These are phyloP conservation scores for Oreochromis grahami DNA, from an alignment of 2,797 vertebrate species.

Conservation along the genomic window DNA sequence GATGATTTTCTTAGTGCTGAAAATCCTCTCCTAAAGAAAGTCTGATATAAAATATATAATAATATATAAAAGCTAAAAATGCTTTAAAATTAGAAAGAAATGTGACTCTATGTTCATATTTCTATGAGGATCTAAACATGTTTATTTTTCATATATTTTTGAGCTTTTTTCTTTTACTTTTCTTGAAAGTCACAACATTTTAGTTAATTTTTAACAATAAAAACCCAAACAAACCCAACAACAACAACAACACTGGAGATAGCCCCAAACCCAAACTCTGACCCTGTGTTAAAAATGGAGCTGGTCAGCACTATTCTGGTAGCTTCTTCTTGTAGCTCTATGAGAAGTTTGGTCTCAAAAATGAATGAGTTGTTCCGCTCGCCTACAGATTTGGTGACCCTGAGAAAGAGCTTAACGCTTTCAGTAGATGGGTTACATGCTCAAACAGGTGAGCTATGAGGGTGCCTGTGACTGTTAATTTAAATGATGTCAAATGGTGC, in stretches of 20 bases:
- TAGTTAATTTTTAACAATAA: neutral
- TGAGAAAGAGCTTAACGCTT: neutral
- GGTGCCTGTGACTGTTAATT: neutral
- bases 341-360: neutral
- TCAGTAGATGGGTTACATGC: neutral
- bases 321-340: neutral
- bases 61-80: neutral
- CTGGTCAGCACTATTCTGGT: neutral
- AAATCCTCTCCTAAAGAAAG: neutral
- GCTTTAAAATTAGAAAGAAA: neutral
- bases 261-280: neutral
- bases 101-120: neutral
- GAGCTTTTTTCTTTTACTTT: neutral
- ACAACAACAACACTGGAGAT: neutral
- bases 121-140: neutral
- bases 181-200: neutral
- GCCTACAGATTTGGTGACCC: neutral
- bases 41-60: neutral
- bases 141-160: neutral
- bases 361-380: neutral
- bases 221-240: neutral
- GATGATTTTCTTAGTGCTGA: neutral
- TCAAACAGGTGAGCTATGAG: neutral
- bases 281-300: neutral
- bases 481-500: neutral